phyloP scores from a whole-genome alignment of 2,888 invertebrate genomes.

The Tipula unca region DNA sequence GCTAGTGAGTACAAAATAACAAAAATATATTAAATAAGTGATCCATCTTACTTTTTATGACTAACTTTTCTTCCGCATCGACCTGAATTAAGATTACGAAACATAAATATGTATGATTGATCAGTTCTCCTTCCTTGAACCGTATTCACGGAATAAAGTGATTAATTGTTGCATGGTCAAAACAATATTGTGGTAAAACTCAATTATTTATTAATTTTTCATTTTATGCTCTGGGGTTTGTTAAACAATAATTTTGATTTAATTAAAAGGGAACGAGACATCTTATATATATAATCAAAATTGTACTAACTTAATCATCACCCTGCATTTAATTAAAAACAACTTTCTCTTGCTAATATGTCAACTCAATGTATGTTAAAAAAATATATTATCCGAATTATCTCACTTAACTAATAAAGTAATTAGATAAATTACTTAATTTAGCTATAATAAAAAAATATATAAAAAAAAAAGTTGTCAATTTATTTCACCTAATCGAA shows the following conservation, averaged over 20 bases:
- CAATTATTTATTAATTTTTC: not conserved
- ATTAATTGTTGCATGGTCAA: not conserved
- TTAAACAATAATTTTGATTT: not conserved
- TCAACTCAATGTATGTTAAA: not conserved
- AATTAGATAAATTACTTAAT: not conserved
- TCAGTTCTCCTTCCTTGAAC: too few relatives aligned
- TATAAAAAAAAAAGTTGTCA: not conserved
- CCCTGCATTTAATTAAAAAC: not conserved
- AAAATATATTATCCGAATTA: not conserved
- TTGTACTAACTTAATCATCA: not conserved
- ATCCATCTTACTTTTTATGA: too few relatives aligned
- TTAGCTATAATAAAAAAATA: not conserved
- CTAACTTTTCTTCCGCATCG: too few relatives aligned
- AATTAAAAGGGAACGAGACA: not conserved
- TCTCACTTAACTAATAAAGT: not conserved
- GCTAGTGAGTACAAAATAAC: too few relatives aligned
- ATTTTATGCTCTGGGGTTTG: not conserved
- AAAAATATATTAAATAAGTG: too few relatives aligned
- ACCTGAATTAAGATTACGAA: too few relatives aligned
- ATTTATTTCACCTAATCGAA: not conserved
- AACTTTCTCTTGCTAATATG: not conserved
- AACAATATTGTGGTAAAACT: not conserved
- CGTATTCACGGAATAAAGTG: not conserved
- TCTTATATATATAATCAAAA: not conserved
- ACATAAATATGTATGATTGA: too few relatives aligned